These are phyloP conservation scores for Polypterus senegalus DNA, from an alignment of 2,113 vertebrate species.

Conservation along the genomic window DNA sequence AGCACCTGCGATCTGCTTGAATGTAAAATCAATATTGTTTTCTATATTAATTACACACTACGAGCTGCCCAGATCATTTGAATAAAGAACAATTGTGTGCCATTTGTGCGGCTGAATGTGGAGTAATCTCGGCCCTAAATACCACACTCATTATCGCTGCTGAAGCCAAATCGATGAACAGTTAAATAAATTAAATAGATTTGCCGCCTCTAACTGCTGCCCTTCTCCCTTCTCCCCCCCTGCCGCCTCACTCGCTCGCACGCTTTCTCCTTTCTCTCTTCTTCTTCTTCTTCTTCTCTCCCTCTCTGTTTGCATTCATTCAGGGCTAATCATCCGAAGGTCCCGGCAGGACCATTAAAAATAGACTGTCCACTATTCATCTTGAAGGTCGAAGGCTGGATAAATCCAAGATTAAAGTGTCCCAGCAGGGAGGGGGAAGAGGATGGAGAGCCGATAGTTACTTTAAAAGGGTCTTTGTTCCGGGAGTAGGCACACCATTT, in stretches of 20 bases:
- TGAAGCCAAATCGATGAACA: slow-evolving; percentile 21
- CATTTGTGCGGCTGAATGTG: not conserved
- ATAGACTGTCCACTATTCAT: not conserved
- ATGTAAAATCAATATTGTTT: slow-evolving; percentile 33
- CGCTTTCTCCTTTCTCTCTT: too few species aligned
- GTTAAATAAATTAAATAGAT: slow-evolving; percentile 19
- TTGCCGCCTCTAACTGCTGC: slow-evolving; percentile 4
- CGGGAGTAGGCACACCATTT: not conserved
- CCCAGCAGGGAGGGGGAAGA: not conserved
- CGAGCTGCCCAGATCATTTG: slow-evolving; percentile 11
- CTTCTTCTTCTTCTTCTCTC: too few species aligned
- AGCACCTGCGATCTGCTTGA: slow-evolving; percentile 22
- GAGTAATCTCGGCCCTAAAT: not conserved
- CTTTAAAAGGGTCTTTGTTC: not conserved
- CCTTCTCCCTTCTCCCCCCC: not conserved
- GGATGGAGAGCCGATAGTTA: not conserved
- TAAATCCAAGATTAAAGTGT: not conserved
- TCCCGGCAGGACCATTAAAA: not conserved
- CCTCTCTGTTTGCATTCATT: not conserved
- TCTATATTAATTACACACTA: slow-evolving; percentile 33
- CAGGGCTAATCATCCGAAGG: not conserved
- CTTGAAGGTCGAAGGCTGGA: not conserved
- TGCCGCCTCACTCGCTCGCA: too few species aligned
- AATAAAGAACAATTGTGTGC: slow-evolving; percentile 17
- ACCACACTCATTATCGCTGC: slow-evolving; percentile 28